phyloP scores from a whole-genome alignment of 2,113 vertebrate species.

The Natator depressus region DNA sequence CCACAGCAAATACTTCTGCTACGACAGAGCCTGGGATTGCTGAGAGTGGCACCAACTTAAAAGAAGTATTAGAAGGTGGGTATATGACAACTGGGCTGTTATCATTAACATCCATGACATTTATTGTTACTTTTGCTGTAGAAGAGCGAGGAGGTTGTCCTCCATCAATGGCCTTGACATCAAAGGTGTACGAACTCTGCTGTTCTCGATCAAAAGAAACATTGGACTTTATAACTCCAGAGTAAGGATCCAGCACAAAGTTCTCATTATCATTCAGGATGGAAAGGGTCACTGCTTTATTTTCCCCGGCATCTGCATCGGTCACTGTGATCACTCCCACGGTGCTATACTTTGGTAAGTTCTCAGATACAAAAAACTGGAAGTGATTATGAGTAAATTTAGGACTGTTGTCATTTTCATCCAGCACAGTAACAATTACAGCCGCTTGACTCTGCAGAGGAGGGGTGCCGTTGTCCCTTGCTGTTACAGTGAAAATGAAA shows the following conservation, averaged over 20 bases:
- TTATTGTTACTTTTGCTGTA: constrained; percentile 98
- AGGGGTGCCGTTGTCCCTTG: constrained; percentile 96
- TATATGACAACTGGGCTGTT: constrained; percentile 96
- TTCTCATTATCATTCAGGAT: constrained; percentile 97
- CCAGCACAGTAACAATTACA: constrained; percentile 96
- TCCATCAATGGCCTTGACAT: constrained; percentile 94
- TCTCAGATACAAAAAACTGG: constrained; percentile 99
- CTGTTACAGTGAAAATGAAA: constrained; percentile 97
- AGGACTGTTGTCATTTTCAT: constrained; percentile 98
- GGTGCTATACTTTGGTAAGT: constrained; percentile 97
- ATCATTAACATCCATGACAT: constrained; percentile 98
- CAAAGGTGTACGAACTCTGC: constrained; percentile 98
- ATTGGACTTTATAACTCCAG: constrained; percentile 98
- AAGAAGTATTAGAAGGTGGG: constrained; percentile 96
- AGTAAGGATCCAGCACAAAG: constrained; percentile 95
- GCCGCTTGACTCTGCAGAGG: constrained; percentile 97
- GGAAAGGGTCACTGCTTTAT: constrained; percentile 95
- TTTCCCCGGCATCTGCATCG: constrained; percentile 95
- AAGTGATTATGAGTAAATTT: constrained; percentile 99
- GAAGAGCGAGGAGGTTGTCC: constrained; percentile 94
- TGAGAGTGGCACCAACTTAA: constrained; percentile 95
- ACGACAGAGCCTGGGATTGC: constrained; percentile 97
- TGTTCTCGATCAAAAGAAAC: constrained; percentile 98
- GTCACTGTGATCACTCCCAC: constrained; percentile 99
- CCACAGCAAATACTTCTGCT: constrained; percentile 97